Evolutionary conservation across 64 coral and sea anemone species (phyloP), one percentile per base, ranked within the genome.

Genomic region (Montipora foliosa): DNA sequence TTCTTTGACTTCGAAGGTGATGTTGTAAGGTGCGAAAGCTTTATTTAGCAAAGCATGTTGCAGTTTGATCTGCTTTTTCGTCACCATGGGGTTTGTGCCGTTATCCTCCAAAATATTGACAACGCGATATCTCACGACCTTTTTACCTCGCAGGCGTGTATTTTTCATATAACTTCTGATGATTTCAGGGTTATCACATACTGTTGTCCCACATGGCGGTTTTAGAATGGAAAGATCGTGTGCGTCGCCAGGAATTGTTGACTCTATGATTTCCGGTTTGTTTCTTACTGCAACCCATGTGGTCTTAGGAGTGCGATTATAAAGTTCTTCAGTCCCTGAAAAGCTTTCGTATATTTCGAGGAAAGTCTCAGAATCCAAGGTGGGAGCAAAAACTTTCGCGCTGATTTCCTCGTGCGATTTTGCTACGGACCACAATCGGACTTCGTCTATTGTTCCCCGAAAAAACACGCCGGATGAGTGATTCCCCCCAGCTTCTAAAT

Each of bases 161-260:
- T 99, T 96, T 46, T 90, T 89, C 17, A 96, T 78, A 66, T 99
- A 99, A 86, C 98, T 99, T 15, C 93, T 89, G 6, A 99, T 87
- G 8, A 99, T 95, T 70, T 99, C 98, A 0, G 95, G 98, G 77
- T 99, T 99, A 84, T 99, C 98, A 53, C 98, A 99, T 13, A 99
- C 95, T 3, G 98, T 99, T 16, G 37, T 90, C 2, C 98, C 98
- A 76, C 98, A 99, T 2, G 98, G 98, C 2, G 98, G 98, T 46
- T 95, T 94, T 17, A 83, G 84, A 51, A 99, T 94, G 19, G 98
- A 79, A 5, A 99, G 59, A 69, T 96, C 98, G 80, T 99, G 92
- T 10, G 89, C 85, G 66, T 99, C 98, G 19, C 92, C 93, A 13
- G 98, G 98, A 12, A 99, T 83, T 16, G 98, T 95, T 44, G 95